phyloP scores from a whole-genome alignment of 2,888 invertebrate genomes.

The Eumerus sabulonum region DNA sequence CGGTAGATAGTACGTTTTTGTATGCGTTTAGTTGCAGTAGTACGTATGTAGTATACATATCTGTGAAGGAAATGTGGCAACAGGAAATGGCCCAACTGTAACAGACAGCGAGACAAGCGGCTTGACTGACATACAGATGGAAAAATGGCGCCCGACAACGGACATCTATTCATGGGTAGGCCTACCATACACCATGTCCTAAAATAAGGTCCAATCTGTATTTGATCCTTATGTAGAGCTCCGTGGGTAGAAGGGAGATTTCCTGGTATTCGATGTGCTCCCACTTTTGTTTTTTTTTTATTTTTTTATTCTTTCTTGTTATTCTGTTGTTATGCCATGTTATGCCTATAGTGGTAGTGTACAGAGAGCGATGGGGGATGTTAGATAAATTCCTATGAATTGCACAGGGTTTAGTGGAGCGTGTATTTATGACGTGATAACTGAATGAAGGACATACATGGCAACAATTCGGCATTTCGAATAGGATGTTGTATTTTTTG shows the following conservation, averaged over 20 bases:
- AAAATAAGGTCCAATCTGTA: no score
- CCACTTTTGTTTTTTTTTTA: no score
- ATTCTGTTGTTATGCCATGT: constrained; percentile 43
- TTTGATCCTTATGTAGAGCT: no score
- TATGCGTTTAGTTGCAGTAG: constrained; percentile 13
- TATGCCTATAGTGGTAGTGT: constrained; percentile 13
- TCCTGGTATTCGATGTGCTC: no score
- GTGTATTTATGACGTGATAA: constrained; percentile 53
- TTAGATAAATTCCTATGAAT: constrained; percentile 52
- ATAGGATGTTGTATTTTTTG: constrained; percentile 26
- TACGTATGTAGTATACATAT: constrained; percentile 34
- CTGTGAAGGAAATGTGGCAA: constrained; percentile 19
- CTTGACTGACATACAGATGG: no score
- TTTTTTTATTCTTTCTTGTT: background rate
- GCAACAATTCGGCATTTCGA: background rate
- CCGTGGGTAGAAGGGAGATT: no score
- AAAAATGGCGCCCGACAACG: no score
- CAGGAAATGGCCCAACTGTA: background rate
- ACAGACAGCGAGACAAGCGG: constrained; percentile 3
- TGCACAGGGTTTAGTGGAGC: constrained; percentile 44
- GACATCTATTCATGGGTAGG: no score
- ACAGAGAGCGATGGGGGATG: background rate
- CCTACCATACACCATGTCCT: no score
- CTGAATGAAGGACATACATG: constrained; percentile 28
- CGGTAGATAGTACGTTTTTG: background rate